Base-by-base conservation (phyloP, 2,113 vertebrate species). In the Martes martes region DNA sequence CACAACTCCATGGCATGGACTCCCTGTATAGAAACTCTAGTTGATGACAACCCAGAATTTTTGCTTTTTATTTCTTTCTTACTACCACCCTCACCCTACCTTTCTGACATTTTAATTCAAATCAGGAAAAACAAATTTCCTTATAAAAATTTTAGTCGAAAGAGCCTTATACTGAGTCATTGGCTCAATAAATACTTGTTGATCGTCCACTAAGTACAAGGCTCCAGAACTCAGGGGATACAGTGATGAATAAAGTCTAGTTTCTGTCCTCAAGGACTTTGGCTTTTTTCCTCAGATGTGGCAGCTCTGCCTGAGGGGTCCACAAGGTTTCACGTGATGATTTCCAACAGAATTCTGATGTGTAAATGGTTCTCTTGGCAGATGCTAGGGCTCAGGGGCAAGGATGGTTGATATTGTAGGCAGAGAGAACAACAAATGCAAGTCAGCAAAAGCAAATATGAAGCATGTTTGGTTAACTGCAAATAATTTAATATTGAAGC, bases 81-180 rank as follows among this genome's bases (percentile, higher is more conserved):
- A 55, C 16, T 95, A 18, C n/a, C 4, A 80, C 67, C 4, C 50
- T 67, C 7, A 61, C 2, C 23, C 11, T 1, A 65, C 18, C 33
- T 91, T 95, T 74, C 81, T 89, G 26, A 55, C 14, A 78, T 93
- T 96, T 92, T 95, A 94, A 87, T 90, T 95, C 47, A 90, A 90
- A 83, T 61, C 47, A 95, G 55, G 52, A 87, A 88, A 94, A 96
- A 78, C 11, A 88, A 63, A 9, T 52, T 92, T 82, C 69, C 47
- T 89, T 95, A 42, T 28, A 84, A 81, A 88, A 19, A 15, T 92
- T 89, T 92, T 86, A 33, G 23, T 94, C 26, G 13, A 96, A 93
- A 55, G 21, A 57, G 0, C 8, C 71, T 89, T 61, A 84, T 16
- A 71, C 23, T 76, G 78, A 96, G 24, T 94, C 23, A 88, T 63